Conservation (phyloP, 1,140 invertebrate species). For the Popillia japonica region DNA sequence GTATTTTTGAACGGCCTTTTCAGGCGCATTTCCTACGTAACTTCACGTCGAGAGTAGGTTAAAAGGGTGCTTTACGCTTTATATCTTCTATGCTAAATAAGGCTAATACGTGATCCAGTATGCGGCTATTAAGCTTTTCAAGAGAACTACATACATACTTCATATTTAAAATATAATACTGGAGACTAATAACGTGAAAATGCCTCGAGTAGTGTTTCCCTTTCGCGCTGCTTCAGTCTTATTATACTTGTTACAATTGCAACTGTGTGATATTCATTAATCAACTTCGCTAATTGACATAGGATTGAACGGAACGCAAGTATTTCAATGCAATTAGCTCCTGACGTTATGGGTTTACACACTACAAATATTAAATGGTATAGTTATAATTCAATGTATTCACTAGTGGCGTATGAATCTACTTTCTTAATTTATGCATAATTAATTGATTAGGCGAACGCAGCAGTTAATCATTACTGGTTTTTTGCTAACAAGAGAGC, state of each 20-base stretch:
- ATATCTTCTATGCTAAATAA: constrained; percentile 15
- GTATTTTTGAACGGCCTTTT: constrained; percentile 14
- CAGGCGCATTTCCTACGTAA: constrained; percentile 3
- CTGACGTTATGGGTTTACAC: not conserved
- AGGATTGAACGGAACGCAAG: not conserved
- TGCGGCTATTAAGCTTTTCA: constrained; percentile 1
- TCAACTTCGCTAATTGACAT: constrained; percentile 1
- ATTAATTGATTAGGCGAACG: no score
- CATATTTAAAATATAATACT: constrained; percentile 7
- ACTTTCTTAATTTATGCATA: no score
- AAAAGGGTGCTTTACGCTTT: constrained; percentile 1
- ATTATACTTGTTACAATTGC: not conserved
- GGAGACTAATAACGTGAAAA: not conserved
- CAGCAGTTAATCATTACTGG: no score
- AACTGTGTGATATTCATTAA: not conserved
- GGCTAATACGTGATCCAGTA: not conserved
- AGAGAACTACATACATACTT: constrained; percentile 15
- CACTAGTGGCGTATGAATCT: not conserved
- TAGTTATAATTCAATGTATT: not conserved
- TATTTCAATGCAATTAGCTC: not conserved
- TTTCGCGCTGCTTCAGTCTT: not conserved
- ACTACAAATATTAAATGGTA: not conserved
- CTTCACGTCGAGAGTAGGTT: constrained; percentile 7
- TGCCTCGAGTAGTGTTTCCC: not conserved
- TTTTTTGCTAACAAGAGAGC: no score